A percentile compares a stretch with the other conserved stretches of the same genome.
phyloP scores from a whole-genome alignment of 2,113 vertebrate genomes.

The Cepphus grylle region DNA sequence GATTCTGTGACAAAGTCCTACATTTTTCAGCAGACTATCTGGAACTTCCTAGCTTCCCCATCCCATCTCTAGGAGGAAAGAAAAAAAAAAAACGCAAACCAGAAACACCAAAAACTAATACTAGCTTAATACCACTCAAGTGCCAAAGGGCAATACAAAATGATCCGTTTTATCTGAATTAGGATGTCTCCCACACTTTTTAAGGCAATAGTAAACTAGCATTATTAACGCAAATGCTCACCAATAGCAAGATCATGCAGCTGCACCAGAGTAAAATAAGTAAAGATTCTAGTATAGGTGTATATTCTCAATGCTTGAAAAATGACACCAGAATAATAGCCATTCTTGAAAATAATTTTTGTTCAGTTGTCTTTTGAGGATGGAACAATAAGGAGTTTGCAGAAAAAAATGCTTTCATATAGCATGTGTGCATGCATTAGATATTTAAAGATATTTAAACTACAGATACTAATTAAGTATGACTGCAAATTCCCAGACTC shows the following conservation, averaged over 20 bases:
- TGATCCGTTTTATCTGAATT: background rate
- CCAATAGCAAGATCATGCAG: background rate
- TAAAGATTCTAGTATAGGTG: background rate
- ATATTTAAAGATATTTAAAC: background rate
- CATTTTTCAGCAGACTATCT: background rate
- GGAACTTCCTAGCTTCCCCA: background rate
- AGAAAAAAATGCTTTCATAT: background rate
- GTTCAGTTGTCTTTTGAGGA: background rate
- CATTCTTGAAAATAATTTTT: background rate
- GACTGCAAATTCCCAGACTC: constrained; percentile 52
- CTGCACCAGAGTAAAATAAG: background rate
- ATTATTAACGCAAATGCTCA: background rate
- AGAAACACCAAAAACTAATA: background rate
- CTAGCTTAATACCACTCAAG: background rate
- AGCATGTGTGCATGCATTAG: background rate
- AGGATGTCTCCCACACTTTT: background rate
- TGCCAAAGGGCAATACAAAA: background rate
- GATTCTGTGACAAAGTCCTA: background rate
- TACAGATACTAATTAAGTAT: constrained; percentile 21
- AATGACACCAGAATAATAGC: background rate
- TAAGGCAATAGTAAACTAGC: background rate
- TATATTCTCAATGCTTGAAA: background rate
- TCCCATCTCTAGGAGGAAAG: background rate
- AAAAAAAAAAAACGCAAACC: background rate
- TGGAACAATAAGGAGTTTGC: background rate